A percentile compares a stretch with the other conserved stretches of the same genome.
Evolutionary conservation across 2,113 vertebrate genomes (phyloP).

Genomic region (Passerina amoena): DNA sequence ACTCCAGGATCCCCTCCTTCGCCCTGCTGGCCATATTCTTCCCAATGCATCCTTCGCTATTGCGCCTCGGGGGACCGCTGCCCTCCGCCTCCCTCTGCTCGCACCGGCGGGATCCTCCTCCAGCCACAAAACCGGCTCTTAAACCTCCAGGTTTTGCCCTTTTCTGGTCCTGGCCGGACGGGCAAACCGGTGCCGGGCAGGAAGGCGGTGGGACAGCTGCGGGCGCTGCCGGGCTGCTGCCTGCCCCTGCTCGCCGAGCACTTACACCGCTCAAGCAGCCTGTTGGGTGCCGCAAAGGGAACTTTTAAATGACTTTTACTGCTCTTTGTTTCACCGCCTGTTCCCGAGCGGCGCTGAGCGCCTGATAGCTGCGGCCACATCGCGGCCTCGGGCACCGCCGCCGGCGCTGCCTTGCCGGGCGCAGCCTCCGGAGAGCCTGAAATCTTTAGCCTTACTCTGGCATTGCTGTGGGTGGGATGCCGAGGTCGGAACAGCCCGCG

Average conservation of each 20-base stretch:
- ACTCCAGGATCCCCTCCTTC: neutral
- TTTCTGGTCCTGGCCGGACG: too few species aligned
- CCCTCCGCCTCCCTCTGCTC: neutral
- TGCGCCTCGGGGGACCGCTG: too few species aligned
- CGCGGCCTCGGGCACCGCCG: neutral
- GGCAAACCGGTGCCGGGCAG: neutral
- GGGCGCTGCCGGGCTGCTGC: neutral
- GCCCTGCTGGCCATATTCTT: neutral
- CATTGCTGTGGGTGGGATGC: neutral
- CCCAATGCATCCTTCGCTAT: neutral
- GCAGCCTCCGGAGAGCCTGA: neutral
- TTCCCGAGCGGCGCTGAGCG: neutral
- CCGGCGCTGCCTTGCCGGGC: neutral
- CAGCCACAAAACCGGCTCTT: accelerated
- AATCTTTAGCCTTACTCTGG: accelerated
- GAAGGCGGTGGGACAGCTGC: neutral
- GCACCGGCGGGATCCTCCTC: neutral
- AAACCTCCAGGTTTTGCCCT: neutral
- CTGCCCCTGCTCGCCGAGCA: neutral
- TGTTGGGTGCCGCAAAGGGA: neutral
- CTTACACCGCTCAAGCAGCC: neutral
- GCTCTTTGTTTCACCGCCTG: neutral
- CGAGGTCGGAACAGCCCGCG: neutral
- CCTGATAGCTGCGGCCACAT: neutral
- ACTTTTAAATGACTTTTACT: too few species aligned